Base-by-base conservation (phyloP, 2,113 vertebrate genomes). In the Formicarius rufipectus region DNA sequence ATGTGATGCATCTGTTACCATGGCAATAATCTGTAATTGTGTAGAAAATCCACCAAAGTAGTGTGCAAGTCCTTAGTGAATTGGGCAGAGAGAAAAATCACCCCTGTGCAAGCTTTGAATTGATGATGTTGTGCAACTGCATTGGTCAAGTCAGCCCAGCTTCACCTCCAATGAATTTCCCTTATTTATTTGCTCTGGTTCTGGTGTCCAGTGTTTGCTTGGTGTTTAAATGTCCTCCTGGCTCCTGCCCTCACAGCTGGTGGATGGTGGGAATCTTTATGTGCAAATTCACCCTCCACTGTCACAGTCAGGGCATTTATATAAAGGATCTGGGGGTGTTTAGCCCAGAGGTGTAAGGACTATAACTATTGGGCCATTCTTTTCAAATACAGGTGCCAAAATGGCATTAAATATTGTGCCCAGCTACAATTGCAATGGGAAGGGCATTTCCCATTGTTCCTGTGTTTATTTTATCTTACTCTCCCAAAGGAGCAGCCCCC, bases 1-100 rank as follows among this genome's bases (percentile, higher is more conserved):
- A 98, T 97, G 92, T 98, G 98, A 96, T 96, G 96, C 96, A 90
- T 71, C 93, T 82, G 98, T 98, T 98, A 97, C 98, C 97, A 98
- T 98, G 97, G 97, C 96, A 97, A 98, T 98, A 98, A 98, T 98
- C 98, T 98, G 98, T 97, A 98, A 98, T 98, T 98, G 98, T 98
- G 97, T 97, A 98, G 98, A 98, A 98, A 98, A 98, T 98, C 97
- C 97, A 97, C 96, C 96, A 95, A 98, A 98, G 97, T 98, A 92
- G 27, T 53, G 78, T 97, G 96, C 97, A 98, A 97, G 95, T 98
- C 98, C 98, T 97, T 95, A 94, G 98, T 98, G 97, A 98, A 97
- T 98, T 98, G 97, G 96, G 95, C 22, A 24, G 96, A 96, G 96
- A 97, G 97, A 96, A 97, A 97, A 97, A 97, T 96, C 97, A 96